Evolutionary conservation across 2,113 vertebrate species (phyloP), one percentile per base, ranked within the genome.

Genomic region (Pseudopipra pipra): DNA sequence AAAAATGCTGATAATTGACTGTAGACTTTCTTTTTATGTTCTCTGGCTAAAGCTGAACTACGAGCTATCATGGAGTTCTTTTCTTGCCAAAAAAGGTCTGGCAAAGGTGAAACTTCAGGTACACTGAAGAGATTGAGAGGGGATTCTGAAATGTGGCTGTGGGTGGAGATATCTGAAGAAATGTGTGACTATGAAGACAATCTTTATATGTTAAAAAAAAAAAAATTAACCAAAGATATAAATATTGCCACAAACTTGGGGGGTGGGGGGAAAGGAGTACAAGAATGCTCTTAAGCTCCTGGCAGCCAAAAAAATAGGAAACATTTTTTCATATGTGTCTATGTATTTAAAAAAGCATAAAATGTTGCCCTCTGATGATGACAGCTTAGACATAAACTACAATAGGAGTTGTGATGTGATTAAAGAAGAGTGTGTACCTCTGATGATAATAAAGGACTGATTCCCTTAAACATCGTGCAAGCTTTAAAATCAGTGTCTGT

Each of bases 391-490:
- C 23, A 80, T 93, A 93, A 90, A 78, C 68, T 95, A 33, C 68
- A 81, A 49, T n/a, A 88, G 12, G 41, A 88, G 44, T 61, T 90
- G 82, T 85, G 81, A 62, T 14, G 11, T 91, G 83, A 94, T 94
- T 94, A 92, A 86, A 90, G 46, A 91, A 74, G 72, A 63, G 17
- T 61, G n/a, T 72, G 54, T 95, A 74, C 55, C 85, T 92, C 56
- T 75, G 56, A 84, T 65, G 52, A 65, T 81, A 94, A 88, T 92
- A 95, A 88, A 91, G 59, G 88, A 81, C 41, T 92, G 61, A 56
- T 92, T 90, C 56, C 31, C 24, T 92, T 84, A 84, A 95, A 90
- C 37, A 78, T 72, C 90, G 31, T 56, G 54, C 37, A 96, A 93
- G 39, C 47, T 68, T 88, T 85, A 78, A 63, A 90, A 87, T 84